Evolutionary conservation across 2,888 invertebrate species (phyloP).

Genomic region (Uloborus plumipes): DNA sequence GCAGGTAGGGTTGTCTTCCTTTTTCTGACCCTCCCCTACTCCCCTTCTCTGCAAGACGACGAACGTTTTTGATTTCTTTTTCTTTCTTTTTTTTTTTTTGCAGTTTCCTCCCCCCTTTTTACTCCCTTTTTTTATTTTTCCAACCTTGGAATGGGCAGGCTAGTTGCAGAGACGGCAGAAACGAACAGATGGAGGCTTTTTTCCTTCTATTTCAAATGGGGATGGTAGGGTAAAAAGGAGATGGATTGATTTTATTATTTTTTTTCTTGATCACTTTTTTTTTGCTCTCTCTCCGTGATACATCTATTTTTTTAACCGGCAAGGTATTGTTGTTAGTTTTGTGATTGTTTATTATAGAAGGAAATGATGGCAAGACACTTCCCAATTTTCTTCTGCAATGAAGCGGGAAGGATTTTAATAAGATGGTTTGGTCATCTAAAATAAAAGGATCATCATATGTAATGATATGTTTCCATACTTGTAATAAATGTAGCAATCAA

Average conservation of each 20-base stretch:
- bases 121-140: background rate
- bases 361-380: no score
- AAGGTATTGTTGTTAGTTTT: background rate
- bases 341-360: no score
- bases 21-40: slow-evolving; percentile 9
- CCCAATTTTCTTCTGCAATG: no score
- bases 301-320: background rate
- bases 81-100: background rate
- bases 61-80: slow-evolving; percentile 16
- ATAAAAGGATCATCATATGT: no score
- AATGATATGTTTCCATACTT: no score
- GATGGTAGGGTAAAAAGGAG: slow-evolving; percentile 40
- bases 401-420: no score
- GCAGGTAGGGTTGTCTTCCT: slow-evolving; percentile 8
- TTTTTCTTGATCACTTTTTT: background rate
- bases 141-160: slow-evolving; percentile 23
- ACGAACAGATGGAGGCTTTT: slow-evolving; percentile 20
- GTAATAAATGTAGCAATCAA: no score
- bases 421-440: no score
- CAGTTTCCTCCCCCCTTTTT: background rate
- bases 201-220: slow-evolving; percentile 7
- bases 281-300: background rate
- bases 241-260: slow-evolving; percentile 43
- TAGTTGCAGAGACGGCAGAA: background rate
- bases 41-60: slow-evolving; percentile 17